Conservation (phyloP, 2,888 invertebrate genomes). For the Nephrotoma appendiculata region DNA sequence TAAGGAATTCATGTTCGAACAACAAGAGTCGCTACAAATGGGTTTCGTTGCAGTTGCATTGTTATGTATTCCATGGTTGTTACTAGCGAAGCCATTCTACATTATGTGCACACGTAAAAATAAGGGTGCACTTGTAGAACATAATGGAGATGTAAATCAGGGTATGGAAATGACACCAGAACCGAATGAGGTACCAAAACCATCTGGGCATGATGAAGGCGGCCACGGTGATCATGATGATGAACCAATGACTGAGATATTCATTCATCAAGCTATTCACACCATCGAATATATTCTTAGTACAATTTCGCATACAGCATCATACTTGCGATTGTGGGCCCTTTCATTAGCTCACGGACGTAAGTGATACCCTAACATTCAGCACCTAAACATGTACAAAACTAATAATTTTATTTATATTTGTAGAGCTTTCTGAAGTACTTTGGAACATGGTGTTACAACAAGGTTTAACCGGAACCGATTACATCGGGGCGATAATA, state of each 20-base stretch:
- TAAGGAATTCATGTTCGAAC: slow-evolving; percentile 44
- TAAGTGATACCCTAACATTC: slow-evolving; percentile 33
- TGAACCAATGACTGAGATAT: slow-evolving; percentile 69
- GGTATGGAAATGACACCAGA: slow-evolving; percentile 49
- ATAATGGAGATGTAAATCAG: slow-evolving; percentile 48
- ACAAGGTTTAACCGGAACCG: slow-evolving; percentile 50
- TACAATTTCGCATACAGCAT: slow-evolving; percentile 93
- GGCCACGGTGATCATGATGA: slow-evolving; percentile 30
- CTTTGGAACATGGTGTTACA: slow-evolving; percentile 79
- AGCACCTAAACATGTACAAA: not conserved
- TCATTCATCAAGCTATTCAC: slow-evolving; percentile 90
- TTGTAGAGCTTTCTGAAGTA: slow-evolving; percentile 60
- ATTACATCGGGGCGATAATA: slow-evolving; percentile 57
- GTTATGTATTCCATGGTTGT: slow-evolving; percentile 76
- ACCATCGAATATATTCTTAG: slow-evolving; percentile 94
- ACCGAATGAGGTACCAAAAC: slow-evolving; percentile 11
- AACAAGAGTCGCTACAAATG: slow-evolving; percentile 53
- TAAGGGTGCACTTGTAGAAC: slow-evolving; percentile 27
- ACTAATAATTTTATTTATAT: not conserved
- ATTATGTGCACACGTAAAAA: slow-evolving; percentile 36
- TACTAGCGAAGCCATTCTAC: slow-evolving; percentile 72
- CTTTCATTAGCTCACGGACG: slow-evolving; percentile 90
- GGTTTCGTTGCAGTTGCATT: slow-evolving; percentile 59
- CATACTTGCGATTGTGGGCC: slow-evolving; percentile 93
- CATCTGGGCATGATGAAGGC: slow-evolving; percentile 12